Percentiles rank a stretch among this genome's conserved stretches.
These are phyloP conservation scores for Venustoraphidia nigricollis DNA, from an alignment of 2,888 invertebrate genomes.

Conservation along the genomic window DNA sequence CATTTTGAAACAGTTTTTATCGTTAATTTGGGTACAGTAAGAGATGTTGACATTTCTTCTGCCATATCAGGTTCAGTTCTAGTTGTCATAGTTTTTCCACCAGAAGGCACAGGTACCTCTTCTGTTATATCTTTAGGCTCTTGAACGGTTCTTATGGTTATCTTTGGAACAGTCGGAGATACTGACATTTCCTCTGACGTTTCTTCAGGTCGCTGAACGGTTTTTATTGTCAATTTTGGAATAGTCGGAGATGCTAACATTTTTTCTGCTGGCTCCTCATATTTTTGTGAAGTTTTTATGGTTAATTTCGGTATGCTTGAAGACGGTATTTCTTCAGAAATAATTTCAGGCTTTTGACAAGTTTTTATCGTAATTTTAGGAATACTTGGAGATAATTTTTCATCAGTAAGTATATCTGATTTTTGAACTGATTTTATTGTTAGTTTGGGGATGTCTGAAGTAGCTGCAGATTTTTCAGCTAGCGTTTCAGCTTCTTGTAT, in stretches of 20 bases:
- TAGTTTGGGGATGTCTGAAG: not conserved
- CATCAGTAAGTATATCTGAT: not conserved
- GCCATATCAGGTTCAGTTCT: conserved; percentile 9
- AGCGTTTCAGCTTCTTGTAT: conserved; percentile 21
- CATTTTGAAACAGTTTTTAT: conserved; percentile 37
- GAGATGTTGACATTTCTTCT: conserved; percentile 10
- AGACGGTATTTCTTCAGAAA: conserved; percentile 1
- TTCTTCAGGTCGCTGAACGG: conserved; percentile 24
- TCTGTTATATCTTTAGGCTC: conserved; percentile 26
- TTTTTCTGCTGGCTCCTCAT: conserved; percentile 5
- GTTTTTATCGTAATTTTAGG: conserved; percentile 30
- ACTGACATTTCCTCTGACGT: conserved; percentile 5
- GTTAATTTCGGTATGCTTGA: conserved; percentile 27
- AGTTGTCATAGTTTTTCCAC: conserved; percentile 2
- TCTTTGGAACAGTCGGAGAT: conserved; percentile 34
- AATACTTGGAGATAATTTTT: conserved; percentile 20
- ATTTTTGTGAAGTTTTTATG: conserved; percentile 29
- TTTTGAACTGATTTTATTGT: not conserved
- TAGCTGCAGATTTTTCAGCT: not conserved
- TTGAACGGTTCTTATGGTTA: conserved; percentile 33
- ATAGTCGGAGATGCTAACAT: conserved; percentile 25
- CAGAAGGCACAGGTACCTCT: conserved; percentile 17
- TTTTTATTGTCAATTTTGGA: conserved; percentile 35
- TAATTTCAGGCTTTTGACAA: conserved; percentile 26
- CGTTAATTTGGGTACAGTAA: conserved; percentile 32